Conservation (phyloP, 2,113 vertebrate species). For the Pitta sordida region DNA sequence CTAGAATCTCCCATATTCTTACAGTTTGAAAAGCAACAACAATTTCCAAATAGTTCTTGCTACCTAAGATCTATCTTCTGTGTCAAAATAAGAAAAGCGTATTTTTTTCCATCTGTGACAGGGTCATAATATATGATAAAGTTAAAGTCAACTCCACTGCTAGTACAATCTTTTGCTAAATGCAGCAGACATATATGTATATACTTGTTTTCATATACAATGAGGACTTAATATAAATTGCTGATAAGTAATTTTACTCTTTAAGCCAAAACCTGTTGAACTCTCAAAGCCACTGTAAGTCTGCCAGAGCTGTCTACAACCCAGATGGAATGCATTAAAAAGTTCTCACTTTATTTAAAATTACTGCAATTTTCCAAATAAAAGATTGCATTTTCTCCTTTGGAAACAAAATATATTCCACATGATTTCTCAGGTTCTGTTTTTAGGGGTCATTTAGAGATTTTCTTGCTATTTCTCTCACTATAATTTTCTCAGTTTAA, state of each 20-base stretch:
- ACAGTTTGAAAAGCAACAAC: background rate
- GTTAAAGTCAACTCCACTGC: background rate
- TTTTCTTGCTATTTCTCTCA: conserved; percentile 11
- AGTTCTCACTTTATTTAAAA: conserved; percentile 68
- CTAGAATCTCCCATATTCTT: background rate
- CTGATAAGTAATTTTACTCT: conserved; percentile 25
- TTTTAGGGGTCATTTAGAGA: conserved; percentile 42
- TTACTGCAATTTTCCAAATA: conserved; percentile 70
- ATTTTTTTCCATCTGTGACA: conserved; percentile 13
- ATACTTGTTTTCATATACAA: background rate
- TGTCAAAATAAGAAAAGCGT: conserved; percentile 13
- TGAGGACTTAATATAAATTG: background rate
- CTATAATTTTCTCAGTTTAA: conserved; percentile 8
- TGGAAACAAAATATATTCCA: conserved; percentile 41
- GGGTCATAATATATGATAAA: background rate
- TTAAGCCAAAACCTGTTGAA: conserved; percentile 38
- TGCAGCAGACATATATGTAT: background rate
- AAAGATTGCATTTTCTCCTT: conserved; percentile 48
- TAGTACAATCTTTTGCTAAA: background rate
- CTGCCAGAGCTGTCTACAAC: conserved; percentile 59
- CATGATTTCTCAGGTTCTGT: conserved; percentile 41
- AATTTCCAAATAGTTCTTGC: conserved; percentile 16
- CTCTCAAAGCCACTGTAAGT: conserved; percentile 22
- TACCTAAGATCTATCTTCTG: background rate
- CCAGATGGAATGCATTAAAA: conserved; percentile 66